Conservation (phyloP, 1,140 invertebrate genomes). For the Rhagoletis pomonella region DNA sequence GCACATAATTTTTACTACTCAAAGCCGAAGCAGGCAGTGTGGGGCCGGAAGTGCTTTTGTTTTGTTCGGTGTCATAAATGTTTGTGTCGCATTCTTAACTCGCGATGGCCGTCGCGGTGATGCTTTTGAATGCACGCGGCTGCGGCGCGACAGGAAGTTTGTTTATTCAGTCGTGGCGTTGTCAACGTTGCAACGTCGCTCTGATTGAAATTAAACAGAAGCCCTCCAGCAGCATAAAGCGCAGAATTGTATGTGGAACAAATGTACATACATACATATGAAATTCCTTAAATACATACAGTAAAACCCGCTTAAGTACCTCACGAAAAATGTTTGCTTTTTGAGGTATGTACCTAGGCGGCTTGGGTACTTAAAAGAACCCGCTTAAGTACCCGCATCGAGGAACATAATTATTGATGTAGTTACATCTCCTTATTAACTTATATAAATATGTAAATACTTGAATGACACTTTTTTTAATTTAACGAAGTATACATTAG, state of each 20-base stretch:
- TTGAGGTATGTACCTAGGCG: too few species aligned
- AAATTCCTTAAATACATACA: too few species aligned
- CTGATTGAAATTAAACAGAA: constrained; percentile 20
- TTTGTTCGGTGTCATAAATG: constrained; percentile 12
- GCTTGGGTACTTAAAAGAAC: too few species aligned
- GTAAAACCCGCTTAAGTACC: too few species aligned
- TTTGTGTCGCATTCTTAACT: not conserved
- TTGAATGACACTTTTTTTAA: too few species aligned
- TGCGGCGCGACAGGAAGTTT: constrained; percentile 38
- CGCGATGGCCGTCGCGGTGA: not conserved
- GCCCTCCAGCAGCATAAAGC: not conserved
- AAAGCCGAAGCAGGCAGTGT: constrained; percentile 14
- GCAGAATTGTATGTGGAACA: not conserved
- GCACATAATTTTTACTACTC: constrained; percentile 15
- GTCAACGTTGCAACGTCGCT: not conserved
- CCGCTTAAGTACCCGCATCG: too few species aligned
- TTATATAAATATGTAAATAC: too few species aligned
- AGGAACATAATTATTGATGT: too few species aligned
- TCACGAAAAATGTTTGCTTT: too few species aligned
- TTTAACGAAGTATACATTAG: too few species aligned
- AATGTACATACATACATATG: too few species aligned
- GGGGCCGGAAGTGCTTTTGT: constrained; percentile 36
- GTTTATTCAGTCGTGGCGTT: constrained; percentile 46
- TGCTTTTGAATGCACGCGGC: not conserved
- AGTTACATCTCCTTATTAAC: too few species aligned